Conservation (phyloP, 2,888 invertebrate species). For the Cancer borealis region DNA sequence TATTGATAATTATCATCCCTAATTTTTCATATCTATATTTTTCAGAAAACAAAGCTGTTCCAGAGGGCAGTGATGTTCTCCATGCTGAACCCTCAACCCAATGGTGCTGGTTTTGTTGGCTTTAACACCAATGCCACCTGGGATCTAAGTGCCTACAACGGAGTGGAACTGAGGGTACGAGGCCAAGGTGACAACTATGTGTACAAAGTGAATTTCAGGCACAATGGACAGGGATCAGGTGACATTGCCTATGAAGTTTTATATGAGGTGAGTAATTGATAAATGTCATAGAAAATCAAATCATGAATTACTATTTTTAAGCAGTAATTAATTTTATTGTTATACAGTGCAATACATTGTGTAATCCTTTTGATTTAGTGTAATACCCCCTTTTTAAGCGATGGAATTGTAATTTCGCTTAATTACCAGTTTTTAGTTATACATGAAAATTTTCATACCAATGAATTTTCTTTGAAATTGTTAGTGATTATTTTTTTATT, state of each 20-base stretch:
- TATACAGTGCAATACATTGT: too few relatives aligned
- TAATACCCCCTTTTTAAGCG: too few relatives aligned
- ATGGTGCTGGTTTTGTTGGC: constrained; percentile 86
- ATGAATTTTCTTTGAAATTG: too few relatives aligned
- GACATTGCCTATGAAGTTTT: constrained; percentile 84
- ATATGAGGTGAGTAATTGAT: constrained; percentile 79
- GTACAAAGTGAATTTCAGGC: constrained; percentile 84
- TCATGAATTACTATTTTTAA: too few relatives aligned
- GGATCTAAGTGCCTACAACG: constrained; percentile 82
- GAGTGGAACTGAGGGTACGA: constrained; percentile 83
- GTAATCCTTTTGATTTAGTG: too few relatives aligned
- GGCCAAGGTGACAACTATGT: constrained; percentile 84
- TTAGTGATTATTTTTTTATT: too few relatives aligned
- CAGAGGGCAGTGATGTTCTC: constrained; percentile 85
- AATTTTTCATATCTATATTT: neutral
- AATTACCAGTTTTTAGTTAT: too few relatives aligned
- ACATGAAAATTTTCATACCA: too few relatives aligned
- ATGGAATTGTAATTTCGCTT: too few relatives aligned
- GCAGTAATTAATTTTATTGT: too few relatives aligned
- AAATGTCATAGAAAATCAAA: neutral
- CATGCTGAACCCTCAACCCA: constrained; percentile 85
- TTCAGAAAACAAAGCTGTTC: constrained; percentile 84
- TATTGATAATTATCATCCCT: neutral
- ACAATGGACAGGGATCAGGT: constrained; percentile 83
- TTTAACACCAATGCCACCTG: constrained; percentile 82